phyloP scores from a whole-genome alignment of 2,113 vertebrate species.

The Amphiprion ocellaris region DNA sequence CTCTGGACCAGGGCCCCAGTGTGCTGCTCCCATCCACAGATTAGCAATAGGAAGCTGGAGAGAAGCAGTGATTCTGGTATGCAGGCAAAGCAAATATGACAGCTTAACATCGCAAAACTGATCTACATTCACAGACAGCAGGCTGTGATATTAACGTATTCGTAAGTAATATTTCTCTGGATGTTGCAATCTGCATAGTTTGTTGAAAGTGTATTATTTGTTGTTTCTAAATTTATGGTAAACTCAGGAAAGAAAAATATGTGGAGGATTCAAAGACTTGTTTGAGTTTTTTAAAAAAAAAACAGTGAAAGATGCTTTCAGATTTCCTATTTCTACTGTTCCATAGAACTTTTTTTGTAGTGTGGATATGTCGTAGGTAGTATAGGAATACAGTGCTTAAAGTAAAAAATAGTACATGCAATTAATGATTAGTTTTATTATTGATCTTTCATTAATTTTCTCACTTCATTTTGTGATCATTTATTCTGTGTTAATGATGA shows the following conservation, averaged over 20 bases:
- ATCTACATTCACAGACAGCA: constrained; percentile 29
- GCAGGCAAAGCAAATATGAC: constrained; percentile 17
- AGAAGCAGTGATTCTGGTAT: constrained; percentile 35
- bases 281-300: too few species aligned
- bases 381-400: too few species aligned
- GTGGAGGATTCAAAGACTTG: neutral
- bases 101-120: constrained; percentile 19
- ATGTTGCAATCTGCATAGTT: constrained; percentile 9
- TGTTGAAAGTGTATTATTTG: neutral
- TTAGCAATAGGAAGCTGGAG: constrained; percentile 50
- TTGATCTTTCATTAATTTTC: too few species aligned
- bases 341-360: too few species aligned
- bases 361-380: too few species aligned
- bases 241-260: neutral
- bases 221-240: neutral
- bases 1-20: constrained; percentile 67
- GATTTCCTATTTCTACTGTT: too few species aligned
- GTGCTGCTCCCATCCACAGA: constrained; percentile 59
- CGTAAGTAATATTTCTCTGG: constrained; percentile 48
- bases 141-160: neutral
- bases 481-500: too few species aligned
- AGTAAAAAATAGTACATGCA: too few species aligned
- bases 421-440: too few species aligned
- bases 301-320: too few species aligned
- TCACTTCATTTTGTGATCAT: too few species aligned